A percentile compares a stretch with the other conserved stretches of the same genome.
phyloP scores from a whole-genome alignment of 35 echinoderm and acorn worm genomes.

The Lytechinus variegatus region DNA sequence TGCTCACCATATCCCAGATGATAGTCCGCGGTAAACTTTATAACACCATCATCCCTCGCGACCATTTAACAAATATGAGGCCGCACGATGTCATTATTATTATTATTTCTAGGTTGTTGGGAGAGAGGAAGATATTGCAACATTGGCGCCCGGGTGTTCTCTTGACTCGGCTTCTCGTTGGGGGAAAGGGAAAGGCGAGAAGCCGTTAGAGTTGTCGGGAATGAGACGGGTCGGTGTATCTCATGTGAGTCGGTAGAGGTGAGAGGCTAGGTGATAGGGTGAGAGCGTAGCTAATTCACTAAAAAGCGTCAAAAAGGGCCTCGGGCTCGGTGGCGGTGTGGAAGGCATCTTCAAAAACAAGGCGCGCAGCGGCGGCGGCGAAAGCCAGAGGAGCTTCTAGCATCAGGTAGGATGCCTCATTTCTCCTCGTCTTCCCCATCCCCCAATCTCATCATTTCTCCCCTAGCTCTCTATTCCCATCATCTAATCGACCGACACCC shows the following conservation, averaged over 20 bases:
- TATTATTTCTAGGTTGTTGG: not conserved
- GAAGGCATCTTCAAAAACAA: not conserved
- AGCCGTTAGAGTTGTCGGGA: conserved; percentile 23
- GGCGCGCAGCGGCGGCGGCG: not conserved
- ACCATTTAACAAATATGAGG: conserved; percentile 53
- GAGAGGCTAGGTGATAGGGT: conserved; percentile 37
- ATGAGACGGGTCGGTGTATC: conserved; percentile 23
- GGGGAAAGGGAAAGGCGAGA: conserved; percentile 42
- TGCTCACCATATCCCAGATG: not conserved
- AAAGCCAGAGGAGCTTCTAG: not conserved
- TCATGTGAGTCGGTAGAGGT: conserved; percentile 17
- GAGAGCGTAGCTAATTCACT: conserved; percentile 48
- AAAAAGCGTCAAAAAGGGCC: conserved; percentile 45
- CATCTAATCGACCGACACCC: not conserved
- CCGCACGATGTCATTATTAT: conserved; percentile 1
- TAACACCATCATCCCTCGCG: conserved; percentile 43
- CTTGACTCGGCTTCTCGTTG: not conserved
- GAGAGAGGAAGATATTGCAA: conserved; percentile 29
- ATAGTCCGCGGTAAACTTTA: conserved; percentile 38
- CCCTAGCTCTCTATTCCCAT: not conserved
- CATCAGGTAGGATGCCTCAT: not conserved
- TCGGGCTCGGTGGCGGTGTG: not conserved
- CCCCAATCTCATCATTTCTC: conserved; percentile 3
- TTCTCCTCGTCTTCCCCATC: not conserved
- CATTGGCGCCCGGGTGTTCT: not conserved